Evolutionary conservation across 2,797 vertebrate species (phyloP).

Genomic region (Galagoides demidoff): DNA sequence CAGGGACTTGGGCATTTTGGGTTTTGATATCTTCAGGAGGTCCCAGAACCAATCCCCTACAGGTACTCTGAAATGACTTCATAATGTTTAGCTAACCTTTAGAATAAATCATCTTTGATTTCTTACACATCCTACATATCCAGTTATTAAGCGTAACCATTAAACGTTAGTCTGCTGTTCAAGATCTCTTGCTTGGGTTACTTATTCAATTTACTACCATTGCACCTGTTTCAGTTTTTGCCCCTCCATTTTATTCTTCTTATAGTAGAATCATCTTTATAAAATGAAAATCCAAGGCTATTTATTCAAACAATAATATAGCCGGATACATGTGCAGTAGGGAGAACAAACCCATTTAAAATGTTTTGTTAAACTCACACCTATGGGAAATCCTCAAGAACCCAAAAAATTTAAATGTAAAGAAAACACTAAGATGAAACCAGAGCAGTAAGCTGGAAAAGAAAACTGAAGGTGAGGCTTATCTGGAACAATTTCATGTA

Average conservation of each 20-base stretch:
- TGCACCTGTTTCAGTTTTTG: neutral
- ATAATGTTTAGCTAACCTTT: neutral
- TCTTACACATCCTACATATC: neutral
- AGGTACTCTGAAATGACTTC: neutral
- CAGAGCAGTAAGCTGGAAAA: neutral
- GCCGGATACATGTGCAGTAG: neutral
- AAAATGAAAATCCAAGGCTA: conserved; percentile 26
- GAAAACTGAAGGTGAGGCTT: neutral
- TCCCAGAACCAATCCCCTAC: neutral
- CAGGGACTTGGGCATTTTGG: neutral
- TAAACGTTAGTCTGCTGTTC: neutral
- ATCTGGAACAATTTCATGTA: neutral
- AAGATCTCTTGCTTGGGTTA: neutral
- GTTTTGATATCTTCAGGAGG: neutral
- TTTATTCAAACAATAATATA: neutral
- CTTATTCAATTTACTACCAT: neutral
- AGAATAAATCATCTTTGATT: conserved; percentile 24
- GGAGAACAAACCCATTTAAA: neutral
- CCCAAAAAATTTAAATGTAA: neutral
- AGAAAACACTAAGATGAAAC: neutral
- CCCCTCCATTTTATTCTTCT: neutral
- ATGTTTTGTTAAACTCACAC: neutral
- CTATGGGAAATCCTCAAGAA: neutral
- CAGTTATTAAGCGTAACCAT: neutral
- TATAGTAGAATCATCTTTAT: neutral